phyloP scores from a whole-genome alignment of 2,113 vertebrate species.

The Erythrolamprus reginae region DNA sequence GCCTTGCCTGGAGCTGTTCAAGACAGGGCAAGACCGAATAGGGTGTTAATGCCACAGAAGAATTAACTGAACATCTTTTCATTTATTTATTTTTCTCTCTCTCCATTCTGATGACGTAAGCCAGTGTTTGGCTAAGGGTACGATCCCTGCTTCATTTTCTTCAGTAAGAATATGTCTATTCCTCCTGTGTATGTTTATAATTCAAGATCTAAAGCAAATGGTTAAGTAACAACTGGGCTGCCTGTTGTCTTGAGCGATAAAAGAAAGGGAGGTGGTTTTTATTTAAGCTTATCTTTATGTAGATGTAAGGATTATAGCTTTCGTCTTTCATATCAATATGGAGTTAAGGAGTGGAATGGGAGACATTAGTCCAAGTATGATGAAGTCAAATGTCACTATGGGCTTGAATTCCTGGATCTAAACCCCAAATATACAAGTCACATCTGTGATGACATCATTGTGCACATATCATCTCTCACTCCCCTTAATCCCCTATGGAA shows the following conservation, averaged over 20 bases:
- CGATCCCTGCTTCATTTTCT: not conserved
- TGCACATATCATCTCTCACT: not conserved
- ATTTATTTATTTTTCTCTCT: not conserved
- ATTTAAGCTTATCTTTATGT: not conserved
- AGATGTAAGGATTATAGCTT: not conserved
- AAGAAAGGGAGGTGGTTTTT: not conserved
- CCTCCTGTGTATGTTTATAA: constrained; percentile 25
- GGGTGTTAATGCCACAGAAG: constrained; percentile 45
- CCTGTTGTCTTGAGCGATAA: not conserved
- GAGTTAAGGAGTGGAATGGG: not conserved
- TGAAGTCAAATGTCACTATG: not conserved
- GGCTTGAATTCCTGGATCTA: not conserved
- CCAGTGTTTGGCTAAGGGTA: constrained; percentile 5
- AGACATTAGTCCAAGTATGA: not conserved
- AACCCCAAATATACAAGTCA: not conserved
- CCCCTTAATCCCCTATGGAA: not conserved
- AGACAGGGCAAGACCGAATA: constrained; percentile 61
- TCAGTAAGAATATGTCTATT: not conserved
- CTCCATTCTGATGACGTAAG: constrained; percentile 6
- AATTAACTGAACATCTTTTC: constrained; percentile 33
- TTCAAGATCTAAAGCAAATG: constrained; percentile 37
- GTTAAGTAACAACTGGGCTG: constrained; percentile 50
- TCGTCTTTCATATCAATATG: not conserved
- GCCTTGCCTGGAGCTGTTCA: constrained; percentile 59
- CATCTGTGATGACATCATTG: not conserved